Evolutionary conservation across 92 coral and sea anemone genomes (phyloP).

Genomic region (Anthopleura xanthogrammica): DNA sequence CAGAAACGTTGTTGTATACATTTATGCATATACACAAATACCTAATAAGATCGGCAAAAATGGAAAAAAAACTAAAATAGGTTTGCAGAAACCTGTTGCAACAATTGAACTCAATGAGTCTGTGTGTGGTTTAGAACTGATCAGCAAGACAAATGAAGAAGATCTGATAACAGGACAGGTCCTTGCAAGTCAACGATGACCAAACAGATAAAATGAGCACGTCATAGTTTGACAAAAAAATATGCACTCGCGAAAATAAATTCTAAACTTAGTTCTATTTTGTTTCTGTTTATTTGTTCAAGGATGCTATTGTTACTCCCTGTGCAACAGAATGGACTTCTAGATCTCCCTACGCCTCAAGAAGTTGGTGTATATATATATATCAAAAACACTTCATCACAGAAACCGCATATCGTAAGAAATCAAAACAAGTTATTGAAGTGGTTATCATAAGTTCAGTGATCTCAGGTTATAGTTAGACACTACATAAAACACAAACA

Average conservation of each 20-base stretch:
- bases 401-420: not conserved
- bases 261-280: not conserved
- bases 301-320: too few species aligned
- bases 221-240: not conserved
- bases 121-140: not conserved
- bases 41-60: too few species aligned
- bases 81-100: too few species aligned
- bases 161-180: not conserved
- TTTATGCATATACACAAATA: too few species aligned
- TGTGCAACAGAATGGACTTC: not conserved
- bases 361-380: not conserved
- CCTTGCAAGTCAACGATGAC: not conserved
- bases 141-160: not conserved
- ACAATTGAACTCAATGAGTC: too few species aligned
- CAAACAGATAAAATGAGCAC: not conserved
- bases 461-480: too few species aligned
- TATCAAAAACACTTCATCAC: not conserved
- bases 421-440: not conserved
- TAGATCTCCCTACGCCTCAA: not conserved
- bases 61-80: too few species aligned
- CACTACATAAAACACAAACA: too few species aligned
- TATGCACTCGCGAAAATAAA: not conserved
- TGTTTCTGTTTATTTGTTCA: not conserved
- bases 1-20: not conserved
- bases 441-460: too few species aligned